phyloP scores from a whole-genome alignment of 1,140 invertebrate species.

The Drosophila navojoa region DNA sequence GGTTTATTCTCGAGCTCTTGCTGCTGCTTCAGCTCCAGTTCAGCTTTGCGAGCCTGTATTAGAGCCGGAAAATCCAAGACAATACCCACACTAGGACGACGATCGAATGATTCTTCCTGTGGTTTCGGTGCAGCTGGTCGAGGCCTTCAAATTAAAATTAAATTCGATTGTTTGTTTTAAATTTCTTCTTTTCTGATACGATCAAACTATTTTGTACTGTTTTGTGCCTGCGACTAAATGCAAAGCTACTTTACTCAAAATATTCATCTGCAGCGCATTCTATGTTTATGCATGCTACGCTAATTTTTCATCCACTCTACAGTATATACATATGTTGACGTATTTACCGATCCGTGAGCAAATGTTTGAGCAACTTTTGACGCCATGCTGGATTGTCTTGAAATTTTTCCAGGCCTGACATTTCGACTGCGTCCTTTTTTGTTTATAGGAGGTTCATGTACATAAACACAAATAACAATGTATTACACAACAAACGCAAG shows the following conservation, averaged over 20 bases:
- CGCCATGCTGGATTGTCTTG: slow-evolving; percentile 73
- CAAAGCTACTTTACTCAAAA: neutral
- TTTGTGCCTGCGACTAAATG: slow-evolving; percentile 10
- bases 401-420: slow-evolving; percentile 76
- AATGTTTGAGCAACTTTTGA: slow-evolving; percentile 61
- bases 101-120: slow-evolving; percentile 28
- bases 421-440: slow-evolving; percentile 31
- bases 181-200: neutral
- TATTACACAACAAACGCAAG: neutral
- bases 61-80: slow-evolving; percentile 45
- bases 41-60: slow-evolving; percentile 17
- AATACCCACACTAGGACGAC: slow-evolving; percentile 53
- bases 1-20: slow-evolving; percentile 9
- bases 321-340: slow-evolving; percentile 8
- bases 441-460: neutral
- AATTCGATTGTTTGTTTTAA: neutral
- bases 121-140: slow-evolving; percentile 5
- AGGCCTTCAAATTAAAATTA: slow-evolving; percentile 23
- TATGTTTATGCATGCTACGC: neutral
- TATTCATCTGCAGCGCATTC: slow-evolving; percentile 6
- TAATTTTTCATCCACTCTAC: slow-evolving; percentile 11
- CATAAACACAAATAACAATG: neutral
- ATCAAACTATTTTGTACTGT: neutral
- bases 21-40: neutral
- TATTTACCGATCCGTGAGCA: slow-evolving; percentile 79